Evolutionary conservation across 2,888 invertebrate genomes (phyloP), one percentile per base, ranked within the genome.

Genomic region (Eutolmus rufibarbis): DNA sequence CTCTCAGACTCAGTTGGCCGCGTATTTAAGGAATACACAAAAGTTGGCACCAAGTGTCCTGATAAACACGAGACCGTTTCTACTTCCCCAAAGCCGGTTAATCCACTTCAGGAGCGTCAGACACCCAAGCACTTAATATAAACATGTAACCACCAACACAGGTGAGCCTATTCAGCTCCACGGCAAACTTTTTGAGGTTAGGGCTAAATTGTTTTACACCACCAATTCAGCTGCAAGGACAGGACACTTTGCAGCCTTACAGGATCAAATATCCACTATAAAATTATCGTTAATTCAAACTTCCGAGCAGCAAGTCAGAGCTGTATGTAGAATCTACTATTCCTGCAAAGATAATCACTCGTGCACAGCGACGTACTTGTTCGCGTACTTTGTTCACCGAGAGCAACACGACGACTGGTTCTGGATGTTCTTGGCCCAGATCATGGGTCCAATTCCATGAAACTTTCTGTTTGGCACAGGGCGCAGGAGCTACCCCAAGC

Each of bases 341-440:
- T 84, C 84, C 28, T 84, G 84, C 84, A 46, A 46, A 66, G 56
- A 23, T 37, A 74, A 40, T 84, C 74, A 84, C 40, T 40, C 37
- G 19, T 66, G n/a, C 43, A 81, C 56, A 43, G 51, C 56, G 84
- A 34, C 28, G 34, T 66, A 74, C n/a, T 37, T 85, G 46, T 43
- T 16, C 74, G 46, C 85, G 85, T 74, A 84, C 43, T 74, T 74
- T 31, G 19, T 85, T 16, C 85, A 85, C 74, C 85, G 74, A 85
- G 85, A 85, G 85, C 74, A 74, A 85, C 74, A 74, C 85, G 85
- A 85, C 28, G 85, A 85, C 85, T 85, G 74, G 34, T 12, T 85
- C 85, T 85, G 23, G 85, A 74, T 74, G 85, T 85, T 85, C 85
- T 85, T 85, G 85, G 85, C 85, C 85, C 85, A 85, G 85, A 85